Conservation (phyloP, 1,140 invertebrate species). For the Eriosoma lanigerum region DNA sequence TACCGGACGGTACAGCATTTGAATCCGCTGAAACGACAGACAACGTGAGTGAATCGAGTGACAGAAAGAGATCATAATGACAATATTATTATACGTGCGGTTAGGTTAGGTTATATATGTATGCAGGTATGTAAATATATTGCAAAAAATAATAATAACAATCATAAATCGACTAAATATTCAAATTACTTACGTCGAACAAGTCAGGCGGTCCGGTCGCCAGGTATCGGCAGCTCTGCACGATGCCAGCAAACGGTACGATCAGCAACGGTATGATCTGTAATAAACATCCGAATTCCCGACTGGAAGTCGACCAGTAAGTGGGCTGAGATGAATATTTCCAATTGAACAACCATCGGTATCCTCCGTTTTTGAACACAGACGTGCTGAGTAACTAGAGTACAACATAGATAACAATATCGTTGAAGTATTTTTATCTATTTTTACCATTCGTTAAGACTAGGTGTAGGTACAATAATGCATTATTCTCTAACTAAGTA, state of each 20-base stretch:
- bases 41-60: background rate
- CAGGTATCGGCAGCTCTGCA: constrained; percentile 81
- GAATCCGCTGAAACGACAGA: constrained; percentile 67
- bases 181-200: constrained; percentile 71
- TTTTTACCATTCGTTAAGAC: too few species aligned
- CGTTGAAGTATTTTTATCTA: too few species aligned
- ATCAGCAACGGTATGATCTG: constrained; percentile 76
- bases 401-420: too few species aligned
- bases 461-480: too few species aligned
- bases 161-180: too few species aligned
- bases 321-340: constrained; percentile 61
- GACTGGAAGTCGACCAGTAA: constrained; percentile 75
- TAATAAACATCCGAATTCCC: constrained; percentile 74
- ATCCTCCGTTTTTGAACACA: constrained; percentile 74
- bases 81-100: too few species aligned
- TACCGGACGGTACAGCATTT: constrained; percentile 70
- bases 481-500: too few species aligned
- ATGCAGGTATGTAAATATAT: too few species aligned
- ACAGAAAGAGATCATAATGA: too few species aligned
- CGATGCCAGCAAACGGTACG: constrained; percentile 74
- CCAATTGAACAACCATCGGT: constrained; percentile 73
- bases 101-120: too few species aligned
- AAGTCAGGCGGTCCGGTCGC: constrained; percentile 80
- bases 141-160: too few species aligned
- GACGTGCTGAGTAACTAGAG: constrained; percentile 73